These are phyloP conservation scores for Papilio polytes DNA, from an alignment of 1,140 invertebrate genomes.

Conservation along the genomic window DNA sequence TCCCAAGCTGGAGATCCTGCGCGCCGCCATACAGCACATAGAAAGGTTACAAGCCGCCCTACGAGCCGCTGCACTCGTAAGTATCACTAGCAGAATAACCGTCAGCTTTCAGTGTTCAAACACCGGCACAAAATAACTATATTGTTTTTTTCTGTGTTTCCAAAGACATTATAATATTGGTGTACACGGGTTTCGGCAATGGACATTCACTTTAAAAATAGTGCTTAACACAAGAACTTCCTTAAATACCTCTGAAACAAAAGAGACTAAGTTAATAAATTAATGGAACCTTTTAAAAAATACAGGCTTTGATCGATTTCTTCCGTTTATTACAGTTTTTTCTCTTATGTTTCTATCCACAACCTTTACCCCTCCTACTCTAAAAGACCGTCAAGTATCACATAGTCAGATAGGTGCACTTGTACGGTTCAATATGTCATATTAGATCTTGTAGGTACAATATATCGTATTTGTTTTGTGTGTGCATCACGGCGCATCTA, in stretches of 20 bases:
- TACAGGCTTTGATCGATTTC: too few relatives aligned
- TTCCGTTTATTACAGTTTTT: too few relatives aligned
- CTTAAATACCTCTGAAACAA: too few relatives aligned
- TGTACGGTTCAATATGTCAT: not conserved
- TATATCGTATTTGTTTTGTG: constrained; percentile 1
- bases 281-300: too few relatives aligned
- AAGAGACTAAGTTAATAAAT: too few relatives aligned
- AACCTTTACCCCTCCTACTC: not conserved
- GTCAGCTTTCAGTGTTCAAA: not conserved
- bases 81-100: constrained; percentile 16
- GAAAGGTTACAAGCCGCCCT: constrained; percentile 95
- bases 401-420: not conserved
- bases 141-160: too few relatives aligned
- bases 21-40: constrained; percentile 99
- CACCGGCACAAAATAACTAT: too few relatives aligned
- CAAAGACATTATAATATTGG: too few relatives aligned
- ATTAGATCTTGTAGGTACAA: not conserved
- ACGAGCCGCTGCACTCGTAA: constrained; percentile 82
- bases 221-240: too few relatives aligned
- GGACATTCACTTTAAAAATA: too few relatives aligned
- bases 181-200: too few relatives aligned
- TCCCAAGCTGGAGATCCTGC: constrained; percentile 98
- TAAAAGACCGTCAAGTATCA: not conserved
- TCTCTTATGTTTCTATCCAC: too few relatives aligned
- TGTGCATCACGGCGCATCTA: constrained; percentile 35